Conservation (phyloP, 2,888 invertebrate species). For the Hypolimnas misippus region DNA sequence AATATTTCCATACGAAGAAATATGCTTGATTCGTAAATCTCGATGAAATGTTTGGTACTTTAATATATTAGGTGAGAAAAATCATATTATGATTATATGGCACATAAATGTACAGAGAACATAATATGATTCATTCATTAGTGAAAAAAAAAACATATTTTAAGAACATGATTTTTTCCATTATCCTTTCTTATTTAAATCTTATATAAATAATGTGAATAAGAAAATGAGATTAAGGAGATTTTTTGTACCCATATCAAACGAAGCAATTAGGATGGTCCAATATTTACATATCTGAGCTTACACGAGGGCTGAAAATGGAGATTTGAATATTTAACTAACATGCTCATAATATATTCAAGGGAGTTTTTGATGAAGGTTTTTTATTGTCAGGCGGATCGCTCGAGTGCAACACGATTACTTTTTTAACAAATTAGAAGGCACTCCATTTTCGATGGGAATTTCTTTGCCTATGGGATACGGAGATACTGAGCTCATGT, state of each 20-base stretch:
- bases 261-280: not conserved
- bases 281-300: constrained; percentile 2
- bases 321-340: constrained; percentile 7
- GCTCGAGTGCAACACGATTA: constrained; percentile 92
- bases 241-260: not conserved
- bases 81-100: too few relatives aligned
- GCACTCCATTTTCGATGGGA: constrained; percentile 94
- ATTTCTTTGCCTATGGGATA: constrained; percentile 92
- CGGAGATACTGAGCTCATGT: constrained; percentile 89
- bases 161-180: too few relatives aligned
- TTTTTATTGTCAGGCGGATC: constrained; percentile 81
- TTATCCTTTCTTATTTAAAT: too few relatives aligned
- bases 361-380: constrained; percentile 1
- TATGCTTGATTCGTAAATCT: too few relatives aligned
- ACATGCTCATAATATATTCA: constrained; percentile 2
- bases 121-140: too few relatives aligned
- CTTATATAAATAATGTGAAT: not conserved
- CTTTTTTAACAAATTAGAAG: constrained; percentile 91
- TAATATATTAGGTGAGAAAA: too few relatives aligned
- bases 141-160: too few relatives aligned
- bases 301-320: not conserved
- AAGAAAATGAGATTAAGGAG: not conserved
- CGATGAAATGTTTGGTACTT: too few relatives aligned
- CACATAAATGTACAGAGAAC: too few relatives aligned
- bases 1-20: too few relatives aligned